Conservation (phyloP, 2,797 vertebrate genomes). For the Danio jaintianensis region DNA sequence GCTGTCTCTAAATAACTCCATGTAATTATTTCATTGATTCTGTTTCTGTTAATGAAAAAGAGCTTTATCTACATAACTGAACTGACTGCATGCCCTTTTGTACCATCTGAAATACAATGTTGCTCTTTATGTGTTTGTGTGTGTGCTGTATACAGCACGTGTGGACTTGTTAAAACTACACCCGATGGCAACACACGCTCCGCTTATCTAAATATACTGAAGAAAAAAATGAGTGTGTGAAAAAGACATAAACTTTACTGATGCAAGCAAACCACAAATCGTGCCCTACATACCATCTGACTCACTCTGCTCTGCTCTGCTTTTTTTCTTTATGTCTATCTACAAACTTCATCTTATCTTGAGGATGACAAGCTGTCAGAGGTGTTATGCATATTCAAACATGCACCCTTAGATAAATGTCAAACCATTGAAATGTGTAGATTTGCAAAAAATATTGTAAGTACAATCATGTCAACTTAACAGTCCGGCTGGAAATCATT, state of each 20-base stretch:
- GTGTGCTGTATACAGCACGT: background rate
- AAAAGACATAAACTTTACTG: slow-evolving; percentile 32
- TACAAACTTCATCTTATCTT: background rate
- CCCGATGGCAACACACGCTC: background rate
- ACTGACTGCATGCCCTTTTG: background rate
- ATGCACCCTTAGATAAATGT: background rate
- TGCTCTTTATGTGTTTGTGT: slow-evolving; percentile 17
- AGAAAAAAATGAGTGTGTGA: background rate
- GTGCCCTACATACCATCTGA: background rate
- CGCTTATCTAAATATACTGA: slow-evolving; percentile 34
- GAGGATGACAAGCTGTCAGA: background rate
- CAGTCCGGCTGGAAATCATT: background rate
- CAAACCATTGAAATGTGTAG: background rate
- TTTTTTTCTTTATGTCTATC: background rate
- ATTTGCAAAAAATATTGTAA: background rate
- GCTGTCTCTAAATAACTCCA: background rate
- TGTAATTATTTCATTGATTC: background rate
- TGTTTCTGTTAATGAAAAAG: background rate
- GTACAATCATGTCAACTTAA: background rate
- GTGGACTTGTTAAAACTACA: slow-evolving; percentile 20
- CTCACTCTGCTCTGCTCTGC: background rate
- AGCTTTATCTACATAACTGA: background rate
- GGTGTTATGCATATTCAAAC: background rate
- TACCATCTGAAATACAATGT: background rate
- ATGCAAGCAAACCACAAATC: slow-evolving; percentile 22